Percentiles rank a stretch among this genome's conserved stretches.
phyloP scores from a whole-genome alignment of 2,888 invertebrate genomes.

The Poecilobothrus nobilitatus region DNA sequence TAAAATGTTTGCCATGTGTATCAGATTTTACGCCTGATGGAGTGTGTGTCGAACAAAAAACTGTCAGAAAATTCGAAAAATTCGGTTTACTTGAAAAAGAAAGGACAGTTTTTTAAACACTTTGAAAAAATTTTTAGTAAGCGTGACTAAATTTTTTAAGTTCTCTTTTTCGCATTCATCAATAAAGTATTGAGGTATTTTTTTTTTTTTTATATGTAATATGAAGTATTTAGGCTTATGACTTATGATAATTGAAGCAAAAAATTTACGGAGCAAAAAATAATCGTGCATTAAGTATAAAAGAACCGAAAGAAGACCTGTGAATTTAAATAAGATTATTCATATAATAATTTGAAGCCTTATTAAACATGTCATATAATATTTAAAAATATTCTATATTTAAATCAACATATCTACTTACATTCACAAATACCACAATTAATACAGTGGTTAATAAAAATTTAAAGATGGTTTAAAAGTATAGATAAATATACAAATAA shows the following conservation, averaged over 20 bases:
- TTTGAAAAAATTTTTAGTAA: not conserved
- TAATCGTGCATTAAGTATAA: not conserved
- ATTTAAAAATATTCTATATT: conserved; percentile 21
- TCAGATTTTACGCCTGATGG: not conserved
- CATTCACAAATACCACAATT: not conserved
- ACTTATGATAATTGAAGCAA: too few relatives aligned
- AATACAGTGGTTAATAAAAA: too few relatives aligned
- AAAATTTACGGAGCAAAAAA: too few relatives aligned
- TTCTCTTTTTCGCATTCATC: not conserved
- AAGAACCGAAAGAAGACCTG: not conserved
- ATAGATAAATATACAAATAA: too few relatives aligned
- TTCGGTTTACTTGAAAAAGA: not conserved
- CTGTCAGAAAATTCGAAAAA: not conserved
- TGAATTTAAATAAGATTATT: conserved; percentile 23
- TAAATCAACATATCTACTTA: conserved; percentile 20
- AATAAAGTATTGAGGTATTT: too few relatives aligned
- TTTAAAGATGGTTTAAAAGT: too few relatives aligned
- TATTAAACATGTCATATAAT: conserved; percentile 25
- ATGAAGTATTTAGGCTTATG: too few relatives aligned
- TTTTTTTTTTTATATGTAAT: too few relatives aligned
- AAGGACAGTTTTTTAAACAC: not conserved
- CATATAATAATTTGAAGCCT: conserved; percentile 26
- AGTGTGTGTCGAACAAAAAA: not conserved
- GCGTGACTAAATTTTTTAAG: not conserved
- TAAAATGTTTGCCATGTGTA: not conserved